Evolutionary conservation across 2,888 invertebrate species (phyloP).

Genomic region (Trichogramma dendrolimi): DNA sequence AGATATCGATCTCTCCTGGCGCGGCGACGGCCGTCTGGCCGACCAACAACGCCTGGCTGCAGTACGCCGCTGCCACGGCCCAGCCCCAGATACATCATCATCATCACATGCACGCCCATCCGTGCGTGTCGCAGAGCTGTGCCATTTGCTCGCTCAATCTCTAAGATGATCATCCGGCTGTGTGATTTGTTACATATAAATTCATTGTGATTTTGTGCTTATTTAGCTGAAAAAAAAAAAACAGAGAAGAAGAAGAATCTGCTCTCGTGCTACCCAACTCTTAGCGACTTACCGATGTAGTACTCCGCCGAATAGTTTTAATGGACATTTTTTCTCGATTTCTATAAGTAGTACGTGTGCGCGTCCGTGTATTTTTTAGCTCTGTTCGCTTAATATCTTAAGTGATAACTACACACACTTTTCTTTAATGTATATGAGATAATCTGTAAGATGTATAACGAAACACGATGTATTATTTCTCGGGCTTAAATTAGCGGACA

Average conservation of each 20-base stretch:
- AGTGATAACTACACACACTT: too few species aligned
- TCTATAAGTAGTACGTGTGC: too few species aligned
- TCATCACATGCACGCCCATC: constrained; percentile 30
- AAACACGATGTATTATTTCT: not conserved
- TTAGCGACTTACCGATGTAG: too few species aligned
- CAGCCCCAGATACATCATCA: constrained; percentile 26
- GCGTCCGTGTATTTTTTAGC: too few species aligned
- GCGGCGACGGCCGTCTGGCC: constrained; percentile 43
- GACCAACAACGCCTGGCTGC: constrained; percentile 39
- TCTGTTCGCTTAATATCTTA: too few species aligned
- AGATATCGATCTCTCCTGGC: constrained; percentile 23
- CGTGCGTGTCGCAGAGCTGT: constrained; percentile 48
- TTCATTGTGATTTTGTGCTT: not conserved
- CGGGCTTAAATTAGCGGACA: too few species aligned
- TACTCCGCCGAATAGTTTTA: too few species aligned
- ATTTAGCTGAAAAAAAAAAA: too few species aligned
- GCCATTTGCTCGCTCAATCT: constrained; percentile 50
- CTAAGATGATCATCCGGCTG: constrained; percentile 28
- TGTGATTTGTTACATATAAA: not conserved
- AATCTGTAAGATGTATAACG: constrained; percentile 9
- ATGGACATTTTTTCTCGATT: too few species aligned
- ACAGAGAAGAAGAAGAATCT: too few species aligned
- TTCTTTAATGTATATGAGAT: not conserved
- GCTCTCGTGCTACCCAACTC: too few species aligned
- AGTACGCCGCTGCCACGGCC: constrained; percentile 33